Base-by-base conservation (phyloP, 2,113 vertebrate species). In the Vulpes ferrilata region DNA sequence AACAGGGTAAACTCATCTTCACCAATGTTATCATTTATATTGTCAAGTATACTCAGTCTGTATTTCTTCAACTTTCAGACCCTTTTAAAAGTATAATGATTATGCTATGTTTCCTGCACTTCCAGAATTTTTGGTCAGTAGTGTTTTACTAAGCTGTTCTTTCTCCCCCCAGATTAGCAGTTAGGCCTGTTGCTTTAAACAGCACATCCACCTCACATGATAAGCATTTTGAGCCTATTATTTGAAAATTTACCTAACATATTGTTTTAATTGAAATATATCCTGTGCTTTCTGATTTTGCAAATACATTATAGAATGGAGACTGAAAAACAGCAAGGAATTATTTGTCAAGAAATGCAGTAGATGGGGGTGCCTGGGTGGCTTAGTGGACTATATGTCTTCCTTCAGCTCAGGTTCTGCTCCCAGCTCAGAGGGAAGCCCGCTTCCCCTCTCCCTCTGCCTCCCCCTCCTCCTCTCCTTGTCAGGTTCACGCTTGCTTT, bases 301-400 rank as follows among this genome's bases (percentile, higher is more conserved):
- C 3, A 79, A 23, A 38, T 83, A 13, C 9, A 51, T 48, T 73
- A 17, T 25, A 55, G 8, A 38, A 90, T 55, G 23, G 5, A 10
- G 25, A 64, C 30, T 83, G 22, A 59, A 90, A 55, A 88, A 27
- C 2, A 57, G 30, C 20, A 73, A 93, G 59, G 86, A 90, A 59
- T 30, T 55, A 69, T n/a, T 95, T 65, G 38, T 92, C 43, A 76
- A 93, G 65, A 92, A 94, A 90, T 59, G 20, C 22, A 59, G 71
- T 30, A 64, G 4, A 60, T 60, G 19, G 65, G 65, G 65, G 6
- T 3, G 16, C 65, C 57, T 69, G 32, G 30, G 65, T 69, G 65
- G 65, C 65, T n/a, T 32, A 69, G 32, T 69, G 6, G 13, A 32
- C n/a, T 69, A 69, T n/a, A 16, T 3, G 7, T 69, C 65, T 69